Base-by-base conservation (phyloP, 1,140 invertebrate species). In the Hetaerina americana region DNA sequence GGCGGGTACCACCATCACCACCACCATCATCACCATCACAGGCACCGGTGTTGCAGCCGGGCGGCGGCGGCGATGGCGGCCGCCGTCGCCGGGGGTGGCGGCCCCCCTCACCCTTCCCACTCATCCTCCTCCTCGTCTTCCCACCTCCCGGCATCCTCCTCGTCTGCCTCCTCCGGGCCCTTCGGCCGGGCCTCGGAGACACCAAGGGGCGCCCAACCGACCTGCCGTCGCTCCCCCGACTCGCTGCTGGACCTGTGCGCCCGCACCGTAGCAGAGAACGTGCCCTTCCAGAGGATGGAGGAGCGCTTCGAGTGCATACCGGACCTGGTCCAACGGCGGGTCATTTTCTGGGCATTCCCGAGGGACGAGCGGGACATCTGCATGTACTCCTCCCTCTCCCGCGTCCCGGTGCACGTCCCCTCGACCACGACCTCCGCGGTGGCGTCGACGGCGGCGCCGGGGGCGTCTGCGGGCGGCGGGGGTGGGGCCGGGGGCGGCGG, bases 261-360 rank as follows among this genome's bases (percentile, higher is more conserved):
- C 74, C 90, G 90, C 83, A 88, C 90, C 76, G 92, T 93, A 71
- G 92, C 92, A 75, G 88, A 90, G 80, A 88, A 89, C 77, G 89
- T 93, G 72, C 90, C 92, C 68, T 94, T 94, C 83, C 91, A 93
- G 81, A 85, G 88, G 75, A 92, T 94, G 80, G 92, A 94, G 83
- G 91, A 94, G 81, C 86, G 89, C 74, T 93, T 92, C 81, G 89
- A 92, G 77, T 86, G 92, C 75, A 93, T 94, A 79, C 92, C 92
- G 57, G 92, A 94, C 81, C 92, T 92, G 73, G 92, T 94, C 77
- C 92, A 94, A 81, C 85, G 90, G 72, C 85, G 91, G 78, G 91
- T 94, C 78, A 92, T 94, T 78, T 94, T 88, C 84, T 93, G 92
- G 91, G 92, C 92, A 71, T 94, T 94, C 81, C 92, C 92, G 73